phyloP scores from a whole-genome alignment of 2,113 vertebrate species.

The Columba livia region DNA sequence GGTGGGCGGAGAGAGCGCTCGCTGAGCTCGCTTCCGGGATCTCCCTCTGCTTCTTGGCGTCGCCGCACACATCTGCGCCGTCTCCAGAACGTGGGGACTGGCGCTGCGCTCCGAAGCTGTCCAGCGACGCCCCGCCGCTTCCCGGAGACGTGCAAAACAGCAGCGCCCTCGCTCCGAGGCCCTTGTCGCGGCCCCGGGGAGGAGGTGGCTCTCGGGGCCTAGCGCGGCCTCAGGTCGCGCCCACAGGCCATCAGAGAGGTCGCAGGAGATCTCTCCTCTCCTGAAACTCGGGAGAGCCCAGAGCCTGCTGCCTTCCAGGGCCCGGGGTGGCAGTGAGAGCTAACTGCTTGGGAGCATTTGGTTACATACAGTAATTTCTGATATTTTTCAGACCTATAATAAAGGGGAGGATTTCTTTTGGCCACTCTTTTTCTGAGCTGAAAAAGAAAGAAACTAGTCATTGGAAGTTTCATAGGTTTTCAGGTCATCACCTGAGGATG shows the following conservation, averaged over 20 bases:
- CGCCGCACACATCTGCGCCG: slow-evolving; percentile 38
- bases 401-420: not conserved
- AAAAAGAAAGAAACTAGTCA: not conserved
- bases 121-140: not conserved
- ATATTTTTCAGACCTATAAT: not conserved
- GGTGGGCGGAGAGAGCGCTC: not conserved
- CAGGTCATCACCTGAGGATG: not conserved
- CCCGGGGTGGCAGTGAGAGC: not conserved
- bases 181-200: not conserved
- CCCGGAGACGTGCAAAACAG: not conserved
- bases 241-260: not conserved
- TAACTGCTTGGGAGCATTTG: not conserved
- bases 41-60: not conserved
- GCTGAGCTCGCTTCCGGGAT: not conserved
- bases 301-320: not conserved
- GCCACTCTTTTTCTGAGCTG: not conserved
- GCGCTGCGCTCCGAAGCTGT: not conserved
- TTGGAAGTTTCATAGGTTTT: not conserved
- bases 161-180: not conserved
- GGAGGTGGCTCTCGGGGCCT: not conserved
- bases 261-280: not conserved
- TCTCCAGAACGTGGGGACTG: slow-evolving; percentile 46
- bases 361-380: not conserved
- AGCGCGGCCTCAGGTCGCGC: not conserved
- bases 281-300: not conserved